These are phyloP conservation scores for Semotilus atromaculatus DNA, from an alignment of 2,797 vertebrate species.

Conservation along the genomic window DNA sequence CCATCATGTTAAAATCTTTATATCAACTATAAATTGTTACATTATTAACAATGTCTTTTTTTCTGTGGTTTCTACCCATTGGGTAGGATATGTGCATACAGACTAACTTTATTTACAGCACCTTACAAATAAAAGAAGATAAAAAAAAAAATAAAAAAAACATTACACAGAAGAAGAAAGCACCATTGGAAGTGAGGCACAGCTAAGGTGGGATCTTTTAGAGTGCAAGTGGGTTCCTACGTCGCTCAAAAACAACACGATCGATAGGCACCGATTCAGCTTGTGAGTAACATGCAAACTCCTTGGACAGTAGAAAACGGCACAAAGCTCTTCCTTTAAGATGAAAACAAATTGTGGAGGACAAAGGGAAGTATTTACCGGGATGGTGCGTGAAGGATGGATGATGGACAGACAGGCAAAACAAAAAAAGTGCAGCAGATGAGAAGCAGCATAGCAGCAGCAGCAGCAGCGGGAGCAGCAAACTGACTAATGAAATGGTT, in stretches of 20 bases:
- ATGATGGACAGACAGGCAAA: conserved; percentile 18
- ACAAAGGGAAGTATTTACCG: conserved; percentile 55
- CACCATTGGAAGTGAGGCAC: conserved; percentile 98
- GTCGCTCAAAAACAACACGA: conserved; percentile 80
- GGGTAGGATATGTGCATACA: conserved; percentile 99
- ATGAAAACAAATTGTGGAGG: conserved; percentile 69
- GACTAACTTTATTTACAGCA: conserved; percentile 97
- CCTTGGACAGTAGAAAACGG: conserved; percentile 77
- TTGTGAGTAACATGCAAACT: conserved; percentile 84
- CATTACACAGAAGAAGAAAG: conserved; percentile 89
- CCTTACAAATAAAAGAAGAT: conserved; percentile 86
- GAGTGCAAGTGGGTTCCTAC: conserved; percentile 83
- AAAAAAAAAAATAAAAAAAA: conserved; percentile 83
- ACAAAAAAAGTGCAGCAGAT: conserved; percentile 43
- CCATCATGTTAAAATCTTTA: conserved; percentile 90
- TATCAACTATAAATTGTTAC: conserved; percentile 95
- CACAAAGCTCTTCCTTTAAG: conserved; percentile 73
- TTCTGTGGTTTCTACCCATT: conserved; percentile 92
- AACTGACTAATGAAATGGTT: conserved; percentile 63
- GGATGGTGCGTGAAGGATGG: conserved; percentile 50
- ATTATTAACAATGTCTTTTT: conserved; percentile 89
- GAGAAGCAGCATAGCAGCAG: conserved; percentile 73
- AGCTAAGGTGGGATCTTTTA: conserved; percentile 83
- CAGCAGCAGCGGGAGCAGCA: conserved; percentile 77
- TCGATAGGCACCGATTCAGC: conserved; percentile 85